Percentiles rank a stretch among this genome's conserved stretches.
phyloP scores from a whole-genome alignment of 92 coral and sea anemone species.

The Porites cylindrica region DNA sequence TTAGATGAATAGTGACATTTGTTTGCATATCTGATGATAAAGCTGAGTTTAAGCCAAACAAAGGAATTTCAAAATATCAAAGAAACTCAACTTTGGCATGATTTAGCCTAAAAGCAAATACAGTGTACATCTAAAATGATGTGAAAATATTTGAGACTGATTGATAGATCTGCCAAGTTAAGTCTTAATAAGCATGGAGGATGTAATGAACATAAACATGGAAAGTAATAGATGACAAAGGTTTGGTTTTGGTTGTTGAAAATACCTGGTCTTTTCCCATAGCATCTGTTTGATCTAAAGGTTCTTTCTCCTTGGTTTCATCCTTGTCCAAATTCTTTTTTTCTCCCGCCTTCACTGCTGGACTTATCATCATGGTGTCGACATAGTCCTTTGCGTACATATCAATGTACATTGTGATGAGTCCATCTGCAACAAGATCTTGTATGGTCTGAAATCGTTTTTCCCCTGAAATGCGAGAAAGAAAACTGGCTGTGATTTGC shows the following conservation, averaged over 20 bases:
- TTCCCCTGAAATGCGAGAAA: slow-evolving; percentile 70
- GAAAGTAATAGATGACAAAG: neutral
- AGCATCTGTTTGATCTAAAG: slow-evolving; percentile 27
- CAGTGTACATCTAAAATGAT: neutral
- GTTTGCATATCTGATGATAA: slow-evolving; percentile 38
- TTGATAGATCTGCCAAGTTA: neutral
- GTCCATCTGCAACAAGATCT: slow-evolving; percentile 98
- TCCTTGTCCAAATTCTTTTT: slow-evolving; percentile 5
- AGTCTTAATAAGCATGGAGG: neutral
- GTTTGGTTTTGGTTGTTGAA: neutral
- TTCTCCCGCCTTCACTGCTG: slow-evolving; percentile 30
- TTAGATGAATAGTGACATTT: slow-evolving; percentile 2
- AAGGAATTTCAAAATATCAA: slow-evolving; percentile 2
- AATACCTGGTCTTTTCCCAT: slow-evolving; percentile 20
- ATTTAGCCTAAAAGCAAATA: neutral
- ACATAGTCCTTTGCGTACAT: slow-evolving; percentile 95
- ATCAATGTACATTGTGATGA: slow-evolving; percentile 97
- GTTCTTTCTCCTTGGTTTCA: slow-evolving; percentile 34
- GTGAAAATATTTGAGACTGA: neutral
- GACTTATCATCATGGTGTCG: slow-evolving; percentile 90
- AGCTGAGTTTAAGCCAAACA: slow-evolving; percentile 15
- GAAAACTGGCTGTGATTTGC: slow-evolving; percentile 11
- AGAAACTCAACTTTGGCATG: neutral
- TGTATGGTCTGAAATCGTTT: slow-evolving; percentile 95
- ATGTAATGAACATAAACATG: neutral